Conservation (phyloP, 2,113 vertebrate species). For the Eonycteris spelaea region DNA sequence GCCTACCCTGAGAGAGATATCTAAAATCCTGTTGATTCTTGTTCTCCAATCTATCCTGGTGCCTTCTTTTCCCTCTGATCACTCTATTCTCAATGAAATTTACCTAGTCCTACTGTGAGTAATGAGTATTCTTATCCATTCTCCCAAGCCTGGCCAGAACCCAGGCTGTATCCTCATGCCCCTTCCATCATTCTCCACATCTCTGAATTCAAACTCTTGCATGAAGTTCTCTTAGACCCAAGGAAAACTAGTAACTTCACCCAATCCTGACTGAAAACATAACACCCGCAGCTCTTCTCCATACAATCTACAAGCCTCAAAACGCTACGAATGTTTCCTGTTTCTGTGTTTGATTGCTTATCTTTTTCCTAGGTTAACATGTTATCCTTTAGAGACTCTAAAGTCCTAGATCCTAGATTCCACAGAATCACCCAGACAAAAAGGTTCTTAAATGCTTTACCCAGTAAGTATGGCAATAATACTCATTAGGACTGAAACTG, state of each 20-base stretch:
- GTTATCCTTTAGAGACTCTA: background rate
- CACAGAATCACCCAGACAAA: background rate
- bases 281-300: background rate
- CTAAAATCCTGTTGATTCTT: background rate
- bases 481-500: background rate
- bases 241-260: background rate
- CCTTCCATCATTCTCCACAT: background rate
- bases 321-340: background rate
- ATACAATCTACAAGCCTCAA: background rate
- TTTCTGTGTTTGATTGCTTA: background rate
- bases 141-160: background rate
- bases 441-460: background rate
- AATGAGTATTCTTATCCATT: background rate
- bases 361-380: background rate
- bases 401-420: background rate
- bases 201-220: background rate
- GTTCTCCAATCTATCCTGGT: background rate
- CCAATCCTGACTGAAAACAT: background rate
- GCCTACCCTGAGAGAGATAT: background rate
- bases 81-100: background rate
- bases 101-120: background rate
- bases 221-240: background rate
- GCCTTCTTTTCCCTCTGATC: background rate
- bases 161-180: background rate
- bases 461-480: background rate